A percentile compares a stretch with the other conserved stretches of the same genome.
Conservation (phyloP, 2,888 invertebrate genomes). For the Druceiella hillmani region DNA sequence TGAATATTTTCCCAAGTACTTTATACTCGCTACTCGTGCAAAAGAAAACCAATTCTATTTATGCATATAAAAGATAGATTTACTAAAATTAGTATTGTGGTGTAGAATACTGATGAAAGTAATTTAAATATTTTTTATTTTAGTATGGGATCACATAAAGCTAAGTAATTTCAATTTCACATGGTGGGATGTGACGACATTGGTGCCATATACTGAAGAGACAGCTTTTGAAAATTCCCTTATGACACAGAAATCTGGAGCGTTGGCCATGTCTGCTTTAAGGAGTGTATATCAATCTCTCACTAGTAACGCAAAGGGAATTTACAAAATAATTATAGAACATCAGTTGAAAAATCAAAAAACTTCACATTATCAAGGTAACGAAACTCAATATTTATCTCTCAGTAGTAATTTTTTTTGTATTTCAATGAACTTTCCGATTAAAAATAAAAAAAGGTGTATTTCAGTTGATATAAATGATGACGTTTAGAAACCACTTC, state of each 20-base stretch:
- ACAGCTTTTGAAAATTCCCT: slow-evolving; percentile 81
- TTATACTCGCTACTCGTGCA: not conserved
- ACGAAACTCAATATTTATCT: slow-evolving; percentile 15
- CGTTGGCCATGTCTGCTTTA: slow-evolving; percentile 77
- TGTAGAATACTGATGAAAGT: not conserved
- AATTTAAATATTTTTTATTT: slow-evolving; percentile 26
- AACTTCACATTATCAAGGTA: slow-evolving; percentile 70
- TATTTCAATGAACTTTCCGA: slow-evolving; percentile 7
- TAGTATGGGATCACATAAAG: slow-evolving; percentile 88
- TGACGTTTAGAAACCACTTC: too few species aligned
- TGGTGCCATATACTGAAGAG: slow-evolving; percentile 76
- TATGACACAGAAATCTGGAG: slow-evolving; percentile 72
- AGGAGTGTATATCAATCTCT: slow-evolving; percentile 87
- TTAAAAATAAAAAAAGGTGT: too few species aligned
- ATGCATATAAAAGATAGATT: not conserved
- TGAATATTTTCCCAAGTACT: slow-evolving; percentile 3
- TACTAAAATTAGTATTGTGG: slow-evolving; percentile 1
- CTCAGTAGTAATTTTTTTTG: slow-evolving; percentile 1
- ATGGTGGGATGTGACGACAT: slow-evolving; percentile 89
- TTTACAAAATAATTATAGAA: slow-evolving; percentile 76
- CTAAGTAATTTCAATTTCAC: slow-evolving; percentile 81
- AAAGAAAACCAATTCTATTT: not conserved
- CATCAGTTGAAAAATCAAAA: slow-evolving; percentile 74
- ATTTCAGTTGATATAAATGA: too few species aligned
- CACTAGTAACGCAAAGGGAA: slow-evolving; percentile 80